A percentile compares a stretch with the other conserved stretches of the same genome.
Evolutionary conservation across 2,113 vertebrate species (phyloP).

Genomic region (Ranitomeya imitator): DNA sequence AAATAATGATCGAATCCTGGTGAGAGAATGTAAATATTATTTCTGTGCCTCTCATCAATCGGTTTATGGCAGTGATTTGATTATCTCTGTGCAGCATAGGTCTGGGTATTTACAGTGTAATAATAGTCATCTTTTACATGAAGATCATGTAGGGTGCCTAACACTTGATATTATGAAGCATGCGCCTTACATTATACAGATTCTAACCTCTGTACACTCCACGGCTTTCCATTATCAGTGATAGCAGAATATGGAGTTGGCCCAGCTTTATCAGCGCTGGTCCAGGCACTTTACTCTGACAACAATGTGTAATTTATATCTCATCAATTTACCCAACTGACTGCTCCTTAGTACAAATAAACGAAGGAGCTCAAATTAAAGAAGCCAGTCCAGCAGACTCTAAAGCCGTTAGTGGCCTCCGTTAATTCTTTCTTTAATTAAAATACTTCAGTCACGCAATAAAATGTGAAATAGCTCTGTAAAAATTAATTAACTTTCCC

Average conservation of each 20-base stretch:
- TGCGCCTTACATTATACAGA: neutral
- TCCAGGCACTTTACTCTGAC: neutral
- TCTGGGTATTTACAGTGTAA: neutral
- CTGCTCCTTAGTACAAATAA: slow-evolving; percentile 36
- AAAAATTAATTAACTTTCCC: slow-evolving; percentile 74
- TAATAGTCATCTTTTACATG: neutral
- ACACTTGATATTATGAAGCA: neutral
- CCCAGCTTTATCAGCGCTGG: slow-evolving; percentile 2
- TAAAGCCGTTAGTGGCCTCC: slow-evolving; percentile 67
- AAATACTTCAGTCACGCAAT: slow-evolving; percentile 67
- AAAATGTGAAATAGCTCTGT: slow-evolving; percentile 65
- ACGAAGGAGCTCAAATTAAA: slow-evolving; percentile 34
- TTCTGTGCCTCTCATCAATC: neutral
- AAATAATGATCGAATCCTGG: neutral
- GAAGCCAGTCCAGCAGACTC: neutral
- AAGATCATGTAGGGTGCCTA: neutral
- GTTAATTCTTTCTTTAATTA: slow-evolving; percentile 74
- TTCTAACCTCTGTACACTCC: slow-evolving; percentile 2
- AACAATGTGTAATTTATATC: slow-evolving; percentile 24
- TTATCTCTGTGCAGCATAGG: neutral
- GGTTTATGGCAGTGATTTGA: neutral
- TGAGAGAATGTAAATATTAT: neutral
- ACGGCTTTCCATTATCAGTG: neutral
- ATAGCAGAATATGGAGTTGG: neutral
- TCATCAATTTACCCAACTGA: slow-evolving; percentile 21